Evolutionary conservation across 2,113 vertebrate species (phyloP).

Genomic region (Microcebus griseorufus): DNA sequence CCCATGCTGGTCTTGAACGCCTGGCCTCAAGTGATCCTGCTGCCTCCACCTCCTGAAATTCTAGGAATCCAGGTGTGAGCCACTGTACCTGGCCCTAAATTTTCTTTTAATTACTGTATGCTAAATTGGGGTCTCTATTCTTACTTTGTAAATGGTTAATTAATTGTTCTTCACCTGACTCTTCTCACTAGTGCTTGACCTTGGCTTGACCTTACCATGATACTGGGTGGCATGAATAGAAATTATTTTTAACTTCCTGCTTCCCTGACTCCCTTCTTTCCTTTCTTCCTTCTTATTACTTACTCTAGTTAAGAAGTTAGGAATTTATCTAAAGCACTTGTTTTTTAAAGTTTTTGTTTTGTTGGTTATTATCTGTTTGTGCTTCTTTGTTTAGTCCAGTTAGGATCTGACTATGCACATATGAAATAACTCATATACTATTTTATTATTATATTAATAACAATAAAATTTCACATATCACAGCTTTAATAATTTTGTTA

Average conservation of each 20-base stretch:
- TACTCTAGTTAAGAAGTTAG: background rate
- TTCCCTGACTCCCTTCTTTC: background rate
- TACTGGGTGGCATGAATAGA: background rate
- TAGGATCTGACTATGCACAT: background rate
- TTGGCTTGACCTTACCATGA: conserved; percentile 20
- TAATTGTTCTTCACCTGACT: background rate
- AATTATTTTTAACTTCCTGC: background rate
- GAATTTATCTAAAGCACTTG: background rate
- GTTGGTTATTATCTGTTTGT: background rate
- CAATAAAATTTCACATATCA: background rate
- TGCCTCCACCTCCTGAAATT: no score
- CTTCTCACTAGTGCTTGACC: background rate
- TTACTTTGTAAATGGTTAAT: background rate
- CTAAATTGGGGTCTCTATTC: conserved; percentile 1
- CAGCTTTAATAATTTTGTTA: background rate
- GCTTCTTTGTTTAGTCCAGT: background rate
- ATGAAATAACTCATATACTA: background rate
- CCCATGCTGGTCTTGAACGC: no score
- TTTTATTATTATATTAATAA: background rate
- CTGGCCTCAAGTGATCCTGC: no score
- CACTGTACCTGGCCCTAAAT: background rate
- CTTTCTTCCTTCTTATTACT: background rate
- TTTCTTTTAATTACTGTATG: background rate
- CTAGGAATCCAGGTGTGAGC: no score
- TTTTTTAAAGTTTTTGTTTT: conserved; percentile 14